Evolutionary conservation across 2,113 vertebrate genomes (phyloP), one percentile per base, ranked within the genome.

Genomic region (Eonycteris spelaea): DNA sequence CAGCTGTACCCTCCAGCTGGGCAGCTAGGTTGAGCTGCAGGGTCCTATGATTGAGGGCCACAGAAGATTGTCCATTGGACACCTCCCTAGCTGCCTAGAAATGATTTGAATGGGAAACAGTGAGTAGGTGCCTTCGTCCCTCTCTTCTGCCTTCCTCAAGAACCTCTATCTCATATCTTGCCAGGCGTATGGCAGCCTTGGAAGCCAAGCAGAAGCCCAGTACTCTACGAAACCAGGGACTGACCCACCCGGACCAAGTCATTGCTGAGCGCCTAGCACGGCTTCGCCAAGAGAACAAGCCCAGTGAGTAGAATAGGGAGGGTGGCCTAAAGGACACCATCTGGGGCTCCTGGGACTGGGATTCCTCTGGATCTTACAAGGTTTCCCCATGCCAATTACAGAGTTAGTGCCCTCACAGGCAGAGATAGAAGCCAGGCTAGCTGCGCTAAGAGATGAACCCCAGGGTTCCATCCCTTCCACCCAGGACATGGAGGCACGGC

Each of bases 381-480:
- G 22, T 24, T 73, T 48, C 63, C 40, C 59, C 33, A 7, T 93
- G 51, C 74, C 74, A 94, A 83, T 89, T 98, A 40, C 97, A 99
- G 99, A 99, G 97, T 98, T 98, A 28, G 88, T 99, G 63, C 98
- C 99, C 26, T 99, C 99, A 14, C 98, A 99, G 67, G 99, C 98
- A 63, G 99, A 99, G 90, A 98, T 99, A 0, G 99, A 99, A 98
- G 98, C 99, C 88, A 99, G 99, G 22, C 98, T 99, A 79, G 99
- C 99, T 75, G 99, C 99, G 1, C 97, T 99, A 85, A 99, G 98
- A 98, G 98, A 97, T 61, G 98, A 98, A 71, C 97, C 98, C 92
- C 68, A 74, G 55, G 97, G 98, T 89, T 97, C 98, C n/a, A 97
- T 99, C 95, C 99, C 99, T 86, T 99, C 99, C 79, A 86, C 97